Evolutionary conservation across 2,888 invertebrate genomes (phyloP).

Genomic region (Oxycera nigricornis): DNA sequence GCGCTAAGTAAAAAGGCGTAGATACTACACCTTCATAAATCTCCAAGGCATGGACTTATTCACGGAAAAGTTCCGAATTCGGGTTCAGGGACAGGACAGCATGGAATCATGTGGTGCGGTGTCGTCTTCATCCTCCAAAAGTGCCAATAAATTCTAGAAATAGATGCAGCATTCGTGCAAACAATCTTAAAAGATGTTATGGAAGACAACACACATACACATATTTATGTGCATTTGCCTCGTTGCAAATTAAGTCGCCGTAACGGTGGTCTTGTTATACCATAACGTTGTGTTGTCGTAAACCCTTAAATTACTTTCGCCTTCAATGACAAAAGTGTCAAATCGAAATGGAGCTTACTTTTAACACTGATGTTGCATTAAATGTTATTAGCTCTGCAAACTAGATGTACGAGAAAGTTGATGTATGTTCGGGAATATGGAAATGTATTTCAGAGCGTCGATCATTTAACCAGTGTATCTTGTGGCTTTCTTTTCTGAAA

Average conservation of each 20-base stretch:
- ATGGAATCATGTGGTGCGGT: slow-evolving; percentile 33
- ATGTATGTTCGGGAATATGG: neutral
- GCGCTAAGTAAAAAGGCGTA: slow-evolving; percentile 39
- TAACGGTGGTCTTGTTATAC: slow-evolving; percentile 22
- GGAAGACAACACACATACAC: neutral
- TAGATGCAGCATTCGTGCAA: slow-evolving; percentile 36
- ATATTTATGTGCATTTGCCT: slow-evolving; percentile 12
- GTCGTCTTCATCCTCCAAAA: slow-evolving; percentile 30
- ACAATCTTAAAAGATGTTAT: slow-evolving; percentile 28
- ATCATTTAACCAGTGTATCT: neutral
- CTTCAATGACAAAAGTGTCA: slow-evolving; percentile 25
- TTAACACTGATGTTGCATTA: neutral
- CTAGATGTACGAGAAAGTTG: neutral
- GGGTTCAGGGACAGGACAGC: slow-evolving; percentile 8
- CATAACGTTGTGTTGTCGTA: neutral
- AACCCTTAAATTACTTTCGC: slow-evolving; percentile 32
- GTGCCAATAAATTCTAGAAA: slow-evolving; percentile 39
- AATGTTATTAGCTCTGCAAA: neutral
- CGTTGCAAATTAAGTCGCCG: slow-evolving; percentile 34
- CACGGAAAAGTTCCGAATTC: slow-evolving; percentile 26
- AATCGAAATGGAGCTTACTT: slow-evolving; percentile 23
- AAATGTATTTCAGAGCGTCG: neutral
- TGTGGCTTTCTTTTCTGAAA: neutral
- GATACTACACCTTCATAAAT: slow-evolving; percentile 39
- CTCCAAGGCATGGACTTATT: slow-evolving; percentile 34